Evolutionary conservation across 2,113 vertebrate genomes (phyloP).

Genomic region (Himantopus leucocephalus): DNA sequence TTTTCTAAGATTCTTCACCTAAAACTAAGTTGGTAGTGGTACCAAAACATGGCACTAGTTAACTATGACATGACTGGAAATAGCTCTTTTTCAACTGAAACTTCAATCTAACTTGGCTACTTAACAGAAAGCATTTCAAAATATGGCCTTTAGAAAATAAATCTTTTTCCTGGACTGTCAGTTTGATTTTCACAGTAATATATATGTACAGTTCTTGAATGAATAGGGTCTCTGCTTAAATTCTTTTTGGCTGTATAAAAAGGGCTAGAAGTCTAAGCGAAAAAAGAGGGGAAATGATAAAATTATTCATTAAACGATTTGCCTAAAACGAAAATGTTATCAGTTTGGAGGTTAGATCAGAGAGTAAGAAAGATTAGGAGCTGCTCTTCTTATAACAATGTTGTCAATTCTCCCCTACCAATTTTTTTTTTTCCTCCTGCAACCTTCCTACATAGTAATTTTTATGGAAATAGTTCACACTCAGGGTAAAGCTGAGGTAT

Average conservation of each 20-base stretch:
- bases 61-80: neutral
- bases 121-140: neutral
- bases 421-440: neutral
- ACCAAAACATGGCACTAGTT: neutral
- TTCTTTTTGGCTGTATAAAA: neutral
- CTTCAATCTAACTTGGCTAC: neutral
- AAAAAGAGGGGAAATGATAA: neutral
- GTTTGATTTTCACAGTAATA: neutral
- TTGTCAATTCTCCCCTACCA: neutral
- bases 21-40: neutral
- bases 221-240: neutral
- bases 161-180: neutral
- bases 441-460: neutral
- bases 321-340: neutral
- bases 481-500: neutral
- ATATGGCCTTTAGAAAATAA: neutral
- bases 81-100: neutral
- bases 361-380: neutral
- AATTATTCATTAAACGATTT: neutral
- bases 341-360: neutral
- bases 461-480: neutral
- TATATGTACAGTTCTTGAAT: neutral
- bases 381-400: neutral
- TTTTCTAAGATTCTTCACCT: neutral
- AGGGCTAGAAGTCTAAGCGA: neutral